A percentile compares a stretch with the other conserved stretches of the same genome.
Evolutionary conservation across 2,888 invertebrate genomes (phyloP).

Genomic region (Heliconius ethilla): DNA sequence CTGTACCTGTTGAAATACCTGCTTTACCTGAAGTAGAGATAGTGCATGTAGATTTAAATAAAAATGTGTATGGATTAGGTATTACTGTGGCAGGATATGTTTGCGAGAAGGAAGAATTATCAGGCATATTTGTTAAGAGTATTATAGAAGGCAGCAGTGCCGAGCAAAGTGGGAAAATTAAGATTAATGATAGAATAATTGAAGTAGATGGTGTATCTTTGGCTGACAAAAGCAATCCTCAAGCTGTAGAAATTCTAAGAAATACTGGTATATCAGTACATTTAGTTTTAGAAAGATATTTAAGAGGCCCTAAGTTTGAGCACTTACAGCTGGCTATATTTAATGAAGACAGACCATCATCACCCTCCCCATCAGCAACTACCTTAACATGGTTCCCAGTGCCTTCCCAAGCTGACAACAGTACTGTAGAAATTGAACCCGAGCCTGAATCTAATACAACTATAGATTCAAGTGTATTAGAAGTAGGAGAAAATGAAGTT

Average conservation of each 20-base stretch:
- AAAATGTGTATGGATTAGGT: slow-evolving; percentile 95
- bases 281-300: slow-evolving; percentile 94
- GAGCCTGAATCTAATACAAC: slow-evolving; percentile 91
- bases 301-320: slow-evolving; percentile 95
- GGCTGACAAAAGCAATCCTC: slow-evolving; percentile 96
- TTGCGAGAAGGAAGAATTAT: slow-evolving; percentile 98
- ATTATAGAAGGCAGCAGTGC: slow-evolving; percentile 98
- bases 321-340: slow-evolving; percentile 94
- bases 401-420: slow-evolving; percentile 84
- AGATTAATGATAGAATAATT: slow-evolving; percentile 97
- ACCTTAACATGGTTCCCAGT: slow-evolving; percentile 93
- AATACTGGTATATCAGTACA: slow-evolving; percentile 95
- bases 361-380: slow-evolving; percentile 89
- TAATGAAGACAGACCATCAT: slow-evolving; percentile 80
- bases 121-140: slow-evolving; percentile 99
- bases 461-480: slow-evolving; percentile 87
- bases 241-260: slow-evolving; percentile 96
- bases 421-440: slow-evolving; percentile 86
- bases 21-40: slow-evolving; percentile 94
- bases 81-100: slow-evolving; percentile 99
- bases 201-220: slow-evolving; percentile 96
- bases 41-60: slow-evolving; percentile 93
- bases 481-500: slow-evolving; percentile 76
- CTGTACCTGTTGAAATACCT: slow-evolving; percentile 80
- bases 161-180: slow-evolving; percentile 93